A percentile compares a stretch with the other conserved stretches of the same genome.
These are phyloP conservation scores for Heliconius hewitsoni DNA, from an alignment of 1,140 invertebrate genomes.

Conservation along the genomic window DNA sequence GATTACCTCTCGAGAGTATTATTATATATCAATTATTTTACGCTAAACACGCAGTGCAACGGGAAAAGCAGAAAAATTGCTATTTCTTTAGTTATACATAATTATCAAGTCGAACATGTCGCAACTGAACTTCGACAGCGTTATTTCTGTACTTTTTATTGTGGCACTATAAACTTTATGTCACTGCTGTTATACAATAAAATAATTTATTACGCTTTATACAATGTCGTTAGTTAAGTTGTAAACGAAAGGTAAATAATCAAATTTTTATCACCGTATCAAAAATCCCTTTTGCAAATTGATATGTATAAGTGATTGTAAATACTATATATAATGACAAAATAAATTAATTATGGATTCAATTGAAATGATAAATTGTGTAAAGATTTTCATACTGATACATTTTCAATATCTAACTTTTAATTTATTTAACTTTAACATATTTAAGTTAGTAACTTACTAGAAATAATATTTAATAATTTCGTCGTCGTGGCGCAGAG, in stretches of 20 bases:
- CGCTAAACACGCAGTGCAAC: no score
- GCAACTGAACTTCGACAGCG: neutral
- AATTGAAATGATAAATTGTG: neutral
- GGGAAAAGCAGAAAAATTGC: neutral
- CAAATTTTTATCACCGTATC: conserved; percentile 4
- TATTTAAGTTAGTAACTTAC: neutral
- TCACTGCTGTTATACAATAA: neutral
- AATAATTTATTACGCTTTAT: neutral
- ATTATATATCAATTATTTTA: no score
- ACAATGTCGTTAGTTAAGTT: neutral
- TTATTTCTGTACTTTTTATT: neutral
- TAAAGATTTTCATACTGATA: neutral
- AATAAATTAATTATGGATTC: neutral
- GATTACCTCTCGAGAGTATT: no score
- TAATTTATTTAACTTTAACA: neutral
- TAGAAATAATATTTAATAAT: no score
- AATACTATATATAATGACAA: neutral
- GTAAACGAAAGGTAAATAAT: neutral
- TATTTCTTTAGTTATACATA: neutral
- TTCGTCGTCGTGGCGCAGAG: no score
- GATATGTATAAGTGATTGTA: neutral
- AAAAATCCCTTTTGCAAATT: neutral
- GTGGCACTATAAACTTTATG: neutral
- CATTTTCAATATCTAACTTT: neutral
- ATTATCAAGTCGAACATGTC: neutral